These are phyloP conservation scores for Nemotelus nigrinus DNA, from an alignment of 2,888 invertebrate species.

Conservation along the genomic window DNA sequence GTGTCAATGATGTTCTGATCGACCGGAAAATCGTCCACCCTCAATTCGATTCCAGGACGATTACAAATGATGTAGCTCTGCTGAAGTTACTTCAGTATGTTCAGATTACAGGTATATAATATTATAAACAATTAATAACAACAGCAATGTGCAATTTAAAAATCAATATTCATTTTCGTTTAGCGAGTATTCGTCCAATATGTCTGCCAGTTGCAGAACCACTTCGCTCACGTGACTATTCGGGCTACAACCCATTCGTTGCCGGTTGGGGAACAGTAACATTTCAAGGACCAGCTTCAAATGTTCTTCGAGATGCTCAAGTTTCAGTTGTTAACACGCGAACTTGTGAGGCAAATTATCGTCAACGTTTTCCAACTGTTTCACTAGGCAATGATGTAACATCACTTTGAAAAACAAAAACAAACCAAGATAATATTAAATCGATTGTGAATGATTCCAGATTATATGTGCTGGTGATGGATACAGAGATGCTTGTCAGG, in stretches of 20 bases:
- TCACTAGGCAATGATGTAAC: slow-evolving; percentile 49
- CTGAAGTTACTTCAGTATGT: slow-evolving; percentile 68
- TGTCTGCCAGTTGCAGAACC: slow-evolving; percentile 75
- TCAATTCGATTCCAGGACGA: slow-evolving; percentile 70
- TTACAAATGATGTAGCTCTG: slow-evolving; percentile 83
- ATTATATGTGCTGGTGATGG: slow-evolving; percentile 63
- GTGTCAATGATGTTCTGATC: slow-evolving; percentile 68
- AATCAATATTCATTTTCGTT: slow-evolving; percentile 53
- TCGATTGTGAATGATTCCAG: slow-evolving; percentile 52
- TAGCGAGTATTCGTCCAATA: slow-evolving; percentile 76
- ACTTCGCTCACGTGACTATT: slow-evolving; percentile 67
- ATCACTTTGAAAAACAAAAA: not conserved
- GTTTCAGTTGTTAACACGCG: slow-evolving; percentile 63
- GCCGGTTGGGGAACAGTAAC: slow-evolving; percentile 84
- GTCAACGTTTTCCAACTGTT: slow-evolving; percentile 54
- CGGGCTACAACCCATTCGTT: slow-evolving; percentile 73
- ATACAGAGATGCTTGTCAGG: slow-evolving; percentile 62
- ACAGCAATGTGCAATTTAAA: not conserved
- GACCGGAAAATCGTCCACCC: slow-evolving; percentile 73
- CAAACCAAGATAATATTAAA: not conserved
- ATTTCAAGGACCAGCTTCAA: slow-evolving; percentile 60
- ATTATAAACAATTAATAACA: not conserved
- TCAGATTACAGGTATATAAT: slow-evolving; percentile 56
- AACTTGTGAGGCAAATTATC: slow-evolving; percentile 64
- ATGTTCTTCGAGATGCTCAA: slow-evolving; percentile 66